Percentiles rank a stretch among this genome's conserved stretches.
Conservation (phyloP, 2,113 vertebrate genomes). For the Ramphastos sulfuratus region DNA sequence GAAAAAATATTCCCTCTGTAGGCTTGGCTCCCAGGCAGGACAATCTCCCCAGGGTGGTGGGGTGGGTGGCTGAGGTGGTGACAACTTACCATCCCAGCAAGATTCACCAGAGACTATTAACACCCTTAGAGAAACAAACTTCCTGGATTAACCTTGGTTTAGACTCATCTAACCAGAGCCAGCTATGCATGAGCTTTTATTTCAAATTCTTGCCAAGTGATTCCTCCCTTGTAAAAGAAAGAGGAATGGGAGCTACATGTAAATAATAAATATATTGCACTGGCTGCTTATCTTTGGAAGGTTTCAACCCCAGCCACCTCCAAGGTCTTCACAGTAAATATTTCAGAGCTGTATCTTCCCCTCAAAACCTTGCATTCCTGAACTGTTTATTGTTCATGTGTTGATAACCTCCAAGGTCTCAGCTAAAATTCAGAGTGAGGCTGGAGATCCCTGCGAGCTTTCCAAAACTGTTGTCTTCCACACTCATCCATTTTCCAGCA, state of each 20-base stretch:
- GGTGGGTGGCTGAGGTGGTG: neutral
- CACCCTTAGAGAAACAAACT: neutral
- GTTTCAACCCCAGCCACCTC: slow-evolving; percentile 22
- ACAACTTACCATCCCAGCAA: neutral
- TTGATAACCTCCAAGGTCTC: slow-evolving; percentile 48
- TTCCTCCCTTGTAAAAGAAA: slow-evolving; percentile 15
- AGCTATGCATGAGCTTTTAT: neutral
- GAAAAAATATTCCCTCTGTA: neutral
- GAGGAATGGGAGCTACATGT: neutral
- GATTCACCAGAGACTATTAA: neutral
- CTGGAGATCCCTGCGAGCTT: neutral
- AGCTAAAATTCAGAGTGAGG: slow-evolving; percentile 11
- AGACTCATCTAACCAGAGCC: neutral
- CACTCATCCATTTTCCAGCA: neutral
- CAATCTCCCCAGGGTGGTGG: neutral
- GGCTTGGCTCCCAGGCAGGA: rapidly evolving
- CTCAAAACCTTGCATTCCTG: slow-evolving; percentile 45
- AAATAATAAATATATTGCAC: slow-evolving; percentile 47
- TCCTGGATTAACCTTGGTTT: neutral
- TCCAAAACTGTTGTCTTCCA: neutral
- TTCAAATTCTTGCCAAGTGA: slow-evolving; percentile 2
- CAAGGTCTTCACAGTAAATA: slow-evolving; percentile 19
- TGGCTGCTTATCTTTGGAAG: slow-evolving; percentile 27
- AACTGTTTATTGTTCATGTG: neutral
- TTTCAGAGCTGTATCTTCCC: neutral